Base-by-base conservation (phyloP, 1,140 invertebrate species). In the Drosophila kepulauana region DNA sequence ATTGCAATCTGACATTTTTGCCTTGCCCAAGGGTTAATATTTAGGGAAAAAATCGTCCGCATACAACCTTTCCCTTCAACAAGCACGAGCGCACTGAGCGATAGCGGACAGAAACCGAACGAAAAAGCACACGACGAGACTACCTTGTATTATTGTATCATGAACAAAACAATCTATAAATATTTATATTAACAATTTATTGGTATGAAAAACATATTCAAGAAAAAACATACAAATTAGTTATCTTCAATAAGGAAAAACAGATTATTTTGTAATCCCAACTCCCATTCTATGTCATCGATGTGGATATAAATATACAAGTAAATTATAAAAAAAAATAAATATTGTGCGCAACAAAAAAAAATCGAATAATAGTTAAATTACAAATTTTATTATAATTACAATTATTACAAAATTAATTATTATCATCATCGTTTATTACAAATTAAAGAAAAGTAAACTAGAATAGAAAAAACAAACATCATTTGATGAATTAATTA, bases 361-460 rank as follows among this genome's bases (percentile, higher is more conserved):
- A 25, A 25, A 25, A 25, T 25, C 20, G 20, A 25, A 25, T 25
- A 25, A 15, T 33, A 52, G 41, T 38, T 48, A 72, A 63, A 46
- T 45, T 4, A 43, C 5, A 72, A 16, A 3, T 65, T 66, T 69
- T 74, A 74, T 62, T 57, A 57, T 56, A 62, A 63, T 57, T 75
- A 70, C 28, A 65, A 28, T 8, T 30, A 41, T 58, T 52, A 33
- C 30, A 33, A 33, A 5, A 33, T 28, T 52, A 13, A 61, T 57
- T 58, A 68, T 48, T 28, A 75, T 59, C 74, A 46, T 69, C 20
- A 41, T 75, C 5, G 33, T 62, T 48, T 57, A 58, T 63, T 62
- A 57, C 30, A 52, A 52, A 59, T 46, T 20, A 67, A 48, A 35
- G 15, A 45, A 48, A 35, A 13, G n/a, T 54, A 65, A 43, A 56